Evolutionary conservation across 2,113 vertebrate genomes (phyloP).

Genomic region (Salvelinus namaycush): DNA sequence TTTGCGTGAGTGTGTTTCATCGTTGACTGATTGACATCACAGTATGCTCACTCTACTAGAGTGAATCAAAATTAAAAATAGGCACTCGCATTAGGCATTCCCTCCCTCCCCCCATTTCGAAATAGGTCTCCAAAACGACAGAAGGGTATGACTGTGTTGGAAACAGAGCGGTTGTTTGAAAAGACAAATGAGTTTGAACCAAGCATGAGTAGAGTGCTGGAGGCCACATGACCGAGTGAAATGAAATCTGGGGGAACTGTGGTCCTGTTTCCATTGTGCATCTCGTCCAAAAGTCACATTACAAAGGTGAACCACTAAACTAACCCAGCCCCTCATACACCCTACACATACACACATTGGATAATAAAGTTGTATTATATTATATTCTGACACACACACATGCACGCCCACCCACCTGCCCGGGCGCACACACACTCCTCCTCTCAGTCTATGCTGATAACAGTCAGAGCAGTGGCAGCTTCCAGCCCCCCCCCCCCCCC

Average conservation of each 20-base stretch:
- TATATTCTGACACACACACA: not conserved
- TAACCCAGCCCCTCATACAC: not conserved
- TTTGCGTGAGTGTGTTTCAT: not conserved
- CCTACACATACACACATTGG: not conserved
- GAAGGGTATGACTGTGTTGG: not conserved
- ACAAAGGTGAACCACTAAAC: slow-evolving; percentile 1
- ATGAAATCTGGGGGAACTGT: slow-evolving; percentile 32
- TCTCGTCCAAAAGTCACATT: slow-evolving; percentile 24
- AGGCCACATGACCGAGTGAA: slow-evolving; percentile 26
- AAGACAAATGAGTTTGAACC: not conserved
- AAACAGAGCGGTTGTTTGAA: not conserved
- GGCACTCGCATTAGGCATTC: not conserved
- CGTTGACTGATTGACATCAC: slow-evolving; percentile 36
- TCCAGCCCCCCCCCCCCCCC: slow-evolving; percentile 26
- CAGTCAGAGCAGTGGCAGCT: slow-evolving; percentile 35
- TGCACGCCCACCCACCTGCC: slow-evolving; percentile 1
- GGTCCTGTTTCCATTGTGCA: slow-evolving; percentile 29
- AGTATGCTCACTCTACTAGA: slow-evolving; percentile 26
- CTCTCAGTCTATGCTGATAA: not conserved
- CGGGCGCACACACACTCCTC: not conserved
- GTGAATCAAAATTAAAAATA: not conserved
- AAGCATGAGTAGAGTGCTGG: not conserved
- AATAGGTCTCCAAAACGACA: not conserved
- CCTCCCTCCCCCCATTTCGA: not conserved
- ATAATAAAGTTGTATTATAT: not conserved